phyloP scores from a whole-genome alignment of 2,113 vertebrate species.

The Corythoichthys intestinalis region DNA sequence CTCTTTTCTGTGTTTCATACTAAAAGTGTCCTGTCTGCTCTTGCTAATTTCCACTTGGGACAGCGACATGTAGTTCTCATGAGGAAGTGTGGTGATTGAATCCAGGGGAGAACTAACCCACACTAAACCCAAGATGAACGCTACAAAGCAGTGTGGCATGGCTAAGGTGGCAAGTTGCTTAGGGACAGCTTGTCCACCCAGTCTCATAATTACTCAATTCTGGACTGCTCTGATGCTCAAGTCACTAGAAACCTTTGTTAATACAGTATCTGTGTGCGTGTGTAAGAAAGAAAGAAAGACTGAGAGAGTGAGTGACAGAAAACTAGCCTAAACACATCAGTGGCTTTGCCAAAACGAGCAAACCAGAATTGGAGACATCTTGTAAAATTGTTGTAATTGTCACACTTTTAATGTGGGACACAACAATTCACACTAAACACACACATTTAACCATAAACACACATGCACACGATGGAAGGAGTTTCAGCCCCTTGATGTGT shows the following conservation, averaged over 20 bases:
- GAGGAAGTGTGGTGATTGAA: slow-evolving; percentile 15
- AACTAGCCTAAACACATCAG: slow-evolving; percentile 21
- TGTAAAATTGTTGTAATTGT: slow-evolving; percentile 49
- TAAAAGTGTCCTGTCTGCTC: slow-evolving; percentile 40
- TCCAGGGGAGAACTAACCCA: slow-evolving; percentile 52
- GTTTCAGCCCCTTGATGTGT: slow-evolving; percentile 49
- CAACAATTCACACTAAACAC: slow-evolving; percentile 34
- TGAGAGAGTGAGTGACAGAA: slow-evolving; percentile 21
- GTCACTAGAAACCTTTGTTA: slow-evolving; percentile 33
- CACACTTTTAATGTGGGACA: slow-evolving; percentile 56
- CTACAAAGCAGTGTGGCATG: slow-evolving; percentile 26
- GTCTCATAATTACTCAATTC: slow-evolving; percentile 47
- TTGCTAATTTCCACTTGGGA: slow-evolving; percentile 39
- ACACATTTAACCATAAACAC: slow-evolving; percentile 8
- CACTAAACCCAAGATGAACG: slow-evolving; percentile 12
- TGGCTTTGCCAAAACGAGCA: slow-evolving; percentile 44
- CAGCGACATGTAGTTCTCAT: slow-evolving; percentile 15
- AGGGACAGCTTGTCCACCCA: slow-evolving; percentile 53
- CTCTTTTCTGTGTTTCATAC: slow-evolving; percentile 4
- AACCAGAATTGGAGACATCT: slow-evolving; percentile 54
- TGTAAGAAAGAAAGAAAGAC: background rate
- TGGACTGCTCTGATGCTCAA: slow-evolving; percentile 39
- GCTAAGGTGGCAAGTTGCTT: slow-evolving; percentile 44
- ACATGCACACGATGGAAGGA: slow-evolving; percentile 45
- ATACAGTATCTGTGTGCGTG: slow-evolving; percentile 28